phyloP scores from a whole-genome alignment of 1,140 invertebrate species.

The Bilobella aurantiaca region DNA sequence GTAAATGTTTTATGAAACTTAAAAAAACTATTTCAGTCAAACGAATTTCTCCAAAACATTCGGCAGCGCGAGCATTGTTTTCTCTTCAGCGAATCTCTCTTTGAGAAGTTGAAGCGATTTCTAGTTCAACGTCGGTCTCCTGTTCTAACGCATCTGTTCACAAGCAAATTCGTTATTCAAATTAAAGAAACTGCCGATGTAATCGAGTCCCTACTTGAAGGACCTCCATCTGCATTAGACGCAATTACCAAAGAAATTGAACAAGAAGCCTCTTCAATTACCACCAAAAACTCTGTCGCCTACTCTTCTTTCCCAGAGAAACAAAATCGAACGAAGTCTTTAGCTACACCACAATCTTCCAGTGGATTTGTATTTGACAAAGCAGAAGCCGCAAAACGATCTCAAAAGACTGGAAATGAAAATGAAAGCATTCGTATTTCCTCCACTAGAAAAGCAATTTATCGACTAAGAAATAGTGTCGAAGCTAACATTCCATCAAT shows the following conservation, averaged over 20 bases:
- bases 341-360: neutral
- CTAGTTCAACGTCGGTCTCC: neutral
- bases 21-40: neutral
- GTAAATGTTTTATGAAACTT: no score
- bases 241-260: no score
- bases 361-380: neutral
- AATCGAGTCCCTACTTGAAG: neutral
- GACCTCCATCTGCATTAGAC: neutral
- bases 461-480: conserved; percentile 9
- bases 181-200: conserved; percentile 10
- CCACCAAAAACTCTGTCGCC: neutral
- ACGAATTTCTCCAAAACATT: neutral
- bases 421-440: no score
- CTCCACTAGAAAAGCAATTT: conserved; percentile 8
- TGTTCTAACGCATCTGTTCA: conserved; percentile 17
- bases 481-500: conserved; percentile 17
- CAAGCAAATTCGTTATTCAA: conserved; percentile 16
- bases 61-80: neutral
- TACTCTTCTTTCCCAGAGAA: neutral
- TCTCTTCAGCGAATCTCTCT: neutral
- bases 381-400: neutral
- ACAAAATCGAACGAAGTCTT: neutral
- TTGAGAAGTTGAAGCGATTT: conserved; percentile 14
- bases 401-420: no score
- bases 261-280: neutral